A percentile compares a stretch with the other conserved stretches of the same genome.
Evolutionary conservation across 2,113 vertebrate genomes (phyloP).

Genomic region (Maylandia zebra): DNA sequence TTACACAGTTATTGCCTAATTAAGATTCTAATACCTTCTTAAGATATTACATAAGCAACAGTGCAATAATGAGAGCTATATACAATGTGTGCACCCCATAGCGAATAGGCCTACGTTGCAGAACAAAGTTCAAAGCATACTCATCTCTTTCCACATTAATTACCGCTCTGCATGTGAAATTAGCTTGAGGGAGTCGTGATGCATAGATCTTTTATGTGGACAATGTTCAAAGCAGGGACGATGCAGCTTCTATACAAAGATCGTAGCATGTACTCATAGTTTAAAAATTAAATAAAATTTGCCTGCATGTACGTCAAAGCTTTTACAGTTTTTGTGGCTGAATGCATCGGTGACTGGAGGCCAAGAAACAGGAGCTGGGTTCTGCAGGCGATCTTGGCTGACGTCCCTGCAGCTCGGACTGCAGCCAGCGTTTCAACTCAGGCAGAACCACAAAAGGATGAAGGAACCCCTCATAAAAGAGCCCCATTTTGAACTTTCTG

Average conservation of each 20-base stretch:
- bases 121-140: not conserved
- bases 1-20: not conserved
- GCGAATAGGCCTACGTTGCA: not conserved
- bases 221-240: slow-evolving; percentile 29
- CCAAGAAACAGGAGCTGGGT: not conserved
- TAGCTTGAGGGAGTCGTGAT: slow-evolving; percentile 20
- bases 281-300: slow-evolving; percentile 14
- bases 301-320: not conserved
- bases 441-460: not conserved
- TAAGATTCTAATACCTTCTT: not conserved
- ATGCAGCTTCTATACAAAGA: not conserved
- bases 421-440: not conserved
- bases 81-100: not conserved
- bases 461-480: not conserved
- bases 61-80: not conserved
- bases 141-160: slow-evolving; percentile 10
- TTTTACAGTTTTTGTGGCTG: slow-evolving; percentile 8
- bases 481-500: slow-evolving; percentile 3
- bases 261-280: not conserved
- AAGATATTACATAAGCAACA: not conserved
- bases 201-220: slow-evolving; percentile 43
- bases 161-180: not conserved
- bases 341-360: not conserved
- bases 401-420: not conserved
- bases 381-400: slow-evolving; percentile 13